Base-by-base conservation (phyloP, 2,113 vertebrate genomes). In the Sisor rabdophorus region DNA sequence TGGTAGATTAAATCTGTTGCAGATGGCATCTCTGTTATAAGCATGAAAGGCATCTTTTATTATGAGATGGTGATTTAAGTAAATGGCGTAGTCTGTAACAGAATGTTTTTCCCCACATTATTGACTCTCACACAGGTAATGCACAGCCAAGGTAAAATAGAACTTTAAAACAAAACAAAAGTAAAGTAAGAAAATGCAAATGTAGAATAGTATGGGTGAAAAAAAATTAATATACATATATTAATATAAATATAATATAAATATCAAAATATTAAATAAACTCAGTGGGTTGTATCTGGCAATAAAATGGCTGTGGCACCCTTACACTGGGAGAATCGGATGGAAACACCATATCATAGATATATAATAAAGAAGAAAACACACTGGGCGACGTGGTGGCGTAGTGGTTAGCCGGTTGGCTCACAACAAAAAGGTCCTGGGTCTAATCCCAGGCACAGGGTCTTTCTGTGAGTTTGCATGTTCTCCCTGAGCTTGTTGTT, bases 21-120 rank as follows among this genome's bases (percentile, higher is more conserved):
- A 86, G 83, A 85, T 84, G 81, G 81, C 30, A 72, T 56, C 54
- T 68, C 22, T 55, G 79, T 79, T 71, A 84, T 71, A 75, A 67
- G 48, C 59, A 72, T 59, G 40, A 78, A 77, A 85, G 47, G 63
- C 74, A 79, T 70, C 28, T 76, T 80, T 85, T 73, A 83, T 72
- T 78, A 55, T 26, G 47, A 52, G 28, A n/a, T 59, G 54, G 44
- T 61, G 40, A 63, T 71, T 61, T 47, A 15, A 16, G 24, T 70
- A 68, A 71, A 54, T 79, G 47, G 65, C 52, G 70, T 81, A 74
- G 64, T 79, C 50, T 52, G 79, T 59, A 54, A 60, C 50, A 30
- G 52, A 30, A 71, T 70, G 64, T 28, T 22, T n/a, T 36, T 10
- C 40, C 19, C 36, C 13, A 64, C 30, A 52, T n/a, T 48, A 64